Evolutionary conservation across 2,113 vertebrate genomes (phyloP).

Genomic region (Micronycteris hirsuta): DNA sequence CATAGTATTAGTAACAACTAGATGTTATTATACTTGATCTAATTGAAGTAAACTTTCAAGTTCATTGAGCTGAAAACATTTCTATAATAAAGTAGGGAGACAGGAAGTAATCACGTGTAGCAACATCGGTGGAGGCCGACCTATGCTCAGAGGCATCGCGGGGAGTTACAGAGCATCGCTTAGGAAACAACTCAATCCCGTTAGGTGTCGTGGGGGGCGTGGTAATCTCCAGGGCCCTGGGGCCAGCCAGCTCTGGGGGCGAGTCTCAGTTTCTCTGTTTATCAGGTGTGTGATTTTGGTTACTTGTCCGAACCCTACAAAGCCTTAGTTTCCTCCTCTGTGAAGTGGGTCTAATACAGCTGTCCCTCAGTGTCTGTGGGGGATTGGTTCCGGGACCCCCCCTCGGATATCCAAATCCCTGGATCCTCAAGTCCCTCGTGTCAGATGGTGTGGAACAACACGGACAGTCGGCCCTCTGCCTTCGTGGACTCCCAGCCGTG

Average conservation of each 20-base stretch:
- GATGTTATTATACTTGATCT: background rate
- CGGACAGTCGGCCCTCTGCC: background rate
- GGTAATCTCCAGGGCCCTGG: background rate
- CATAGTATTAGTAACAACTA: background rate
- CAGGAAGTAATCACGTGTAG: background rate
- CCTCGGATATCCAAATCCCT: background rate
- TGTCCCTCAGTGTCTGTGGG: too few species aligned
- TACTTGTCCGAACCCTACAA: background rate
- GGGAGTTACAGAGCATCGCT: too few species aligned
- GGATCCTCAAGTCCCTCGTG: background rate
- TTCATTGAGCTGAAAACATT: background rate
- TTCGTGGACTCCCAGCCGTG: background rate
- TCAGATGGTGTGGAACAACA: background rate
- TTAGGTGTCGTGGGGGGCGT: accelerated
- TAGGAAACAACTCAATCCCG: background rate
- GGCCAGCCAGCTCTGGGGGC: background rate
- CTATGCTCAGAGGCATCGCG: background rate
- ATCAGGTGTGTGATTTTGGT: background rate
- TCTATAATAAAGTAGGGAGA: background rate
- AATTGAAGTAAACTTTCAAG: background rate
- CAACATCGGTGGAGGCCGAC: too few species aligned
- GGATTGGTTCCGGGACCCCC: background rate
- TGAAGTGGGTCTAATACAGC: background rate
- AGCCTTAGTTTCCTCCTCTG: background rate
- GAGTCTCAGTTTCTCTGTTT: background rate